Evolutionary conservation across 2,797 vertebrate genomes (phyloP), one percentile per base, ranked within the genome.

Genomic region (Catamblyrhynchus diadema): DNA sequence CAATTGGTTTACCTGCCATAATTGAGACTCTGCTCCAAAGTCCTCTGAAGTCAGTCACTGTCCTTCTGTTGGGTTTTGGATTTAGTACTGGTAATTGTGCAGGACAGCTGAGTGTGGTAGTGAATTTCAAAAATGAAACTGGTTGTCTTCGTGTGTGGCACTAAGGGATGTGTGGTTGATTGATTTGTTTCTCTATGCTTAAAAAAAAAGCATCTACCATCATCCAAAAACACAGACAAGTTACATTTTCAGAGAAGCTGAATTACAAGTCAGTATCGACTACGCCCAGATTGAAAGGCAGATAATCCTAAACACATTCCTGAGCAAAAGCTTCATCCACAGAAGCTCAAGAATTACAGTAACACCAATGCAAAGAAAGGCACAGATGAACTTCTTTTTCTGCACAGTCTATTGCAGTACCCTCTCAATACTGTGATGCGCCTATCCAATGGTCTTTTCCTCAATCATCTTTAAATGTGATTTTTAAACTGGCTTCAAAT

Each of bases 401-500:
- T 71, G 28, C 51, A 28, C 84, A 45, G 15, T 66, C 21, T 59
- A 5, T 50, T 95, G 30, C 30, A 30, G 45, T 71, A 88, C 30
- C 39, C 94, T 86, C 69, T 79, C 39, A 71, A 6, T 25, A 44
- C 41, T 86, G 8, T 30, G 35, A 37, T 45, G 7, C 72, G 8
- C 42, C 23, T 41, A 4, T 20, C 12, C 44, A 39, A 2, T 78
- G 33, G 8, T 65, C 24, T 86, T 85, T 85, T 48, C 24, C 41
- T 93, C 21, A 66, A 3, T 67, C 53, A 47, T 80, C 65, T 82
- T 57, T 54, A 83, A 57, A 47, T 80, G 44, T 41, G 7, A 8
- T 24, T 85, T 95, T 71, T 93, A 93, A 75, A 51, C 54, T 71
- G 32, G 32, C 45, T 88, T 75, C 81, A 95, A 94, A 92, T 79